These are phyloP conservation scores for Bryconaethiops microstoma DNA, from an alignment of 2,797 vertebrate species.

Conservation along the genomic window DNA sequence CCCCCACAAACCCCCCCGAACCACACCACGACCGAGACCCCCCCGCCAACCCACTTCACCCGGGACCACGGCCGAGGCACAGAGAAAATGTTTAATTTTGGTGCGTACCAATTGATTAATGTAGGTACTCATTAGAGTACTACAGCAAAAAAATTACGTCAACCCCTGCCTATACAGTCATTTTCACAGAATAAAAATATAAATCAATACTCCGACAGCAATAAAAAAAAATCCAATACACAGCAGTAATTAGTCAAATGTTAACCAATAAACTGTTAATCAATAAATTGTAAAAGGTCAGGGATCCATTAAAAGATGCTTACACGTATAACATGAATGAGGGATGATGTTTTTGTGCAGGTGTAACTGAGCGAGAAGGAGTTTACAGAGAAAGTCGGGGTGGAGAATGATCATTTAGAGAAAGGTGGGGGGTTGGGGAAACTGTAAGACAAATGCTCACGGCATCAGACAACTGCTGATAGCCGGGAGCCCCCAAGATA, in stretches of 20 bases:
- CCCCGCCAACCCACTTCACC: too few relatives aligned
- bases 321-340: background rate
- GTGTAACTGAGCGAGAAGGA: background rate
- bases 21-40: too few relatives aligned
- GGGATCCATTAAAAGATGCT: background rate
- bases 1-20: too few relatives aligned
- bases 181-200: background rate
- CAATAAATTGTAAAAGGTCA: background rate
- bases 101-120: too few relatives aligned
- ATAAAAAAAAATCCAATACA: background rate
- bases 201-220: background rate
- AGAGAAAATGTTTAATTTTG: too few relatives aligned
- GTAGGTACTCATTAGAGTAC: too few relatives aligned
- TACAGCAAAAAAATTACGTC: too few relatives aligned
- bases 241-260: too few relatives aligned
- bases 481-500: constrained; percentile 40
- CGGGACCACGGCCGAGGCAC: too few relatives aligned
- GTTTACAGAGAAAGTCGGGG: background rate
- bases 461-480: constrained; percentile 31
- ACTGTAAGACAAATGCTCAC: background rate
- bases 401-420: constrained; percentile 12
- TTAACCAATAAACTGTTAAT: too few relatives aligned
- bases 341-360: background rate
- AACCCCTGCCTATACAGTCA: too few relatives aligned
- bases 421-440: background rate